phyloP scores from a whole-genome alignment of 2,113 vertebrate genomes.

The Neodontobutis hainanensis region DNA sequence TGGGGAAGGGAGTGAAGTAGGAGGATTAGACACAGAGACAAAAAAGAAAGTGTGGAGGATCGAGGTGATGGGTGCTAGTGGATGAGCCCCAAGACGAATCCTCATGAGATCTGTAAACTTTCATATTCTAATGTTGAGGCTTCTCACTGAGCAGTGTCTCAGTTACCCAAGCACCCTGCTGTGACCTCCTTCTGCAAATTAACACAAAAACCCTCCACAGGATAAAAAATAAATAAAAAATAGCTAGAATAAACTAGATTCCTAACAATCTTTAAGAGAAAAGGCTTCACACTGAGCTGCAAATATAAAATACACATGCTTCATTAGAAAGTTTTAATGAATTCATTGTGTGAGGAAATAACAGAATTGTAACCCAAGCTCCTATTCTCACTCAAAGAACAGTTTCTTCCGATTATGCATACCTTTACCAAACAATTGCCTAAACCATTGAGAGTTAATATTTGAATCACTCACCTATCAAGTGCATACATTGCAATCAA shows the following conservation, averaged over 20 bases:
- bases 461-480: too few species aligned
- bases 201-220: constrained; percentile 45
- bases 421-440: constrained; percentile 39
- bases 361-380: constrained; percentile 38
- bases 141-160: constrained; percentile 47
- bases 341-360: constrained; percentile 33
- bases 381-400: neutral
- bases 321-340: constrained; percentile 34
- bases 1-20: constrained; percentile 35
- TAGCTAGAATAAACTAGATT: constrained; percentile 29
- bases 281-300: constrained; percentile 9
- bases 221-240: constrained; percentile 29
- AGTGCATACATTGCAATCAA: too few species aligned
- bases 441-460: constrained; percentile 29
- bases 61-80: constrained; percentile 57
- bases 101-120: constrained; percentile 70
- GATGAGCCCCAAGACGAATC: constrained; percentile 65
- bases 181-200: constrained; percentile 75
- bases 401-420: constrained; percentile 13
- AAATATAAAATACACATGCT: constrained; percentile 13
- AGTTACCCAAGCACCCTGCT: constrained; percentile 61
- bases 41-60: constrained; percentile 46
- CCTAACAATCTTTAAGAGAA: constrained; percentile 25
- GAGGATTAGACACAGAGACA: constrained; percentile 52
- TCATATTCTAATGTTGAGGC: constrained; percentile 70